Percentiles rank a stretch among this genome's conserved stretches.
phyloP scores from a whole-genome alignment of 2,797 vertebrate genomes.

The Spea hammondii region DNA sequence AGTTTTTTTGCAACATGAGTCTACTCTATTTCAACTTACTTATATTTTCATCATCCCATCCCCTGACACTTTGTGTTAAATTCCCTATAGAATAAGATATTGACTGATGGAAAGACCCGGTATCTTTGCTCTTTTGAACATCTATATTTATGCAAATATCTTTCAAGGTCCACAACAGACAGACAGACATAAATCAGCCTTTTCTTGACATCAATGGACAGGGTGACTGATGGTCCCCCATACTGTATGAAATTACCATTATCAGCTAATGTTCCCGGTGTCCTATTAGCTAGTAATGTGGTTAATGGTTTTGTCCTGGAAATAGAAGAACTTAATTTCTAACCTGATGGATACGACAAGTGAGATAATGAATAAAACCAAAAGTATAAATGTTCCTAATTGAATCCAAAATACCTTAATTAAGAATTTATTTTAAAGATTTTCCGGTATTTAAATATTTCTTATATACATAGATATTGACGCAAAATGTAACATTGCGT shows the following conservation, averaged over 20 bases:
- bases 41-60: too few species aligned
- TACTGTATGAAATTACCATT: conserved; percentile 27
- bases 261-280: conserved; percentile 22
- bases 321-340: conserved; percentile 7
- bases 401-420: conserved; percentile 7
- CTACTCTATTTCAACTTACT: too few species aligned
- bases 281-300: conserved; percentile 7
- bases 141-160: not conserved
- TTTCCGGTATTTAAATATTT: too few species aligned
- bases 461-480: too few species aligned
- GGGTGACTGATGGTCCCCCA: conserved; percentile 28
- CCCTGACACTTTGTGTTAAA: too few species aligned
- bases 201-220: conserved; percentile 11
- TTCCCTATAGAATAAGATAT: too few species aligned
- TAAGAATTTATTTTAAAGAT: not conserved
- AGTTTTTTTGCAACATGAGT: too few species aligned
- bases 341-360: conserved; percentile 6
- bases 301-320: conserved; percentile 20
- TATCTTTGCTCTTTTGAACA: not conserved
- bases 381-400: not conserved
- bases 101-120: too few species aligned
- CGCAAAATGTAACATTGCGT: too few species aligned
- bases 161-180: not conserved
- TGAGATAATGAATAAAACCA: not conserved
- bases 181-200: conserved; percentile 14